phyloP scores from a whole-genome alignment of 2,113 vertebrate genomes.

The Rhadina sibilatrix region DNA sequence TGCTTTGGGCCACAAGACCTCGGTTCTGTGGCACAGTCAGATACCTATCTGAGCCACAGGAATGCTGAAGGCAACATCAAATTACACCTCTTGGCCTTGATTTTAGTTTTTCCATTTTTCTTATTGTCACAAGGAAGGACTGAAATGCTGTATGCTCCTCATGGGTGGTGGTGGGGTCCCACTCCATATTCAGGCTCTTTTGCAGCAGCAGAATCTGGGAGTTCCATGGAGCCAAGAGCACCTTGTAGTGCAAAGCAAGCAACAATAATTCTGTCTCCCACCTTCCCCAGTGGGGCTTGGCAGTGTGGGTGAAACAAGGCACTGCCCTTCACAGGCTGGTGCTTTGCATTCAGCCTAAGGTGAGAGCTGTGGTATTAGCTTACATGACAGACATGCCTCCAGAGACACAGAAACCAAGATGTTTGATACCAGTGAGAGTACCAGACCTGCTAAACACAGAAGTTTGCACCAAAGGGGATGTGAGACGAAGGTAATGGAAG shows the following conservation, averaged over 20 bases:
- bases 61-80: background rate
- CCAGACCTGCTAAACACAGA: background rate
- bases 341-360: background rate
- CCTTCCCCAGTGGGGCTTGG: background rate
- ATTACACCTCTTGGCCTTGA: background rate
- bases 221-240: background rate
- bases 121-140: background rate
- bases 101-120: background rate
- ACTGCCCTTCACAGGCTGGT: background rate
- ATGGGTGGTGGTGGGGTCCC: too few species aligned
- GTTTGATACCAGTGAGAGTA: background rate
- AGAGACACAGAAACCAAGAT: background rate
- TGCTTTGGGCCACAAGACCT: background rate
- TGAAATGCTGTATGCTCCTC: background rate
- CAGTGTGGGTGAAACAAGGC: background rate
- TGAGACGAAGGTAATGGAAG: background rate
- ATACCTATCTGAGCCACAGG: background rate
- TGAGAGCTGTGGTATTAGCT: background rate
- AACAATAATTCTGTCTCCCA: background rate
- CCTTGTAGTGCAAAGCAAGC: background rate
- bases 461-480: rapidly evolving
- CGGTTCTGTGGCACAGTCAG: rapidly evolving
- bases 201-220: background rate
- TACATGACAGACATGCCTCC: rapidly evolving
- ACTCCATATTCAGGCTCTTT: background rate